phyloP scores from a whole-genome alignment of 1,140 invertebrate species.

The Alviniconcha marisindica region DNA sequence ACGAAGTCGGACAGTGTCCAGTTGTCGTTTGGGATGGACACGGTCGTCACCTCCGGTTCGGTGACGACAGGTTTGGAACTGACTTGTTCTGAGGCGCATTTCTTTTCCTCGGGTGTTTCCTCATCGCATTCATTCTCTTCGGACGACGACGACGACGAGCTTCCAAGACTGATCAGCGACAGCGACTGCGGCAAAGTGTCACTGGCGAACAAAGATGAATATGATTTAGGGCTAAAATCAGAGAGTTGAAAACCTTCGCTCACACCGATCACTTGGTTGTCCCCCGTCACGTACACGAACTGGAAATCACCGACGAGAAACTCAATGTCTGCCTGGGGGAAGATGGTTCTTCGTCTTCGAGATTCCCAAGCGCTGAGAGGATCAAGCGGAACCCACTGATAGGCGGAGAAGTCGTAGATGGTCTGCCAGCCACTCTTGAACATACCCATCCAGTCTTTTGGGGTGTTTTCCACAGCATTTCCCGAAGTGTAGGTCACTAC shows the following conservation, averaged over 20 bases:
- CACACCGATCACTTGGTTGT: slow-evolving; percentile 8
- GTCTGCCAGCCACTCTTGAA: slow-evolving; percentile 36
- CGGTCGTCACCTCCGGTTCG: background rate
- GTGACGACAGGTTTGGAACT: background rate
- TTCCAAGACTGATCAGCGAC: slow-evolving; percentile 25
- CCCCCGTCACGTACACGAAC: slow-evolving; percentile 26
- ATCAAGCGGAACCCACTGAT: slow-evolving; percentile 13
- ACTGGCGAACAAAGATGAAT: background rate
- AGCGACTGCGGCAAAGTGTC: background rate
- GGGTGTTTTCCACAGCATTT: slow-evolving; percentile 11
- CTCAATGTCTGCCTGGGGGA: slow-evolving; percentile 20
- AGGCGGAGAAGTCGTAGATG: background rate
- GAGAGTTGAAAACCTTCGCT: slow-evolving; percentile 17
- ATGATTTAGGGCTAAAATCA: background rate
- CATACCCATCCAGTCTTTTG: slow-evolving; percentile 30
- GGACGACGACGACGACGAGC: slow-evolving; percentile 5
- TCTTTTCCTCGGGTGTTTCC: background rate
- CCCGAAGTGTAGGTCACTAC: slow-evolving; percentile 10
- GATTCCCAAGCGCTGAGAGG: background rate
- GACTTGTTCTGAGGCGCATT: background rate
- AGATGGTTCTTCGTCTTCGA: slow-evolving; percentile 8
- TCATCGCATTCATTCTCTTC: background rate
- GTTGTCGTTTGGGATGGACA: background rate
- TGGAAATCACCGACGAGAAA: slow-evolving; percentile 22
- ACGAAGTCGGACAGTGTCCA: slow-evolving; percentile 11